Percentiles rank a stretch among this genome's conserved stretches.
These are phyloP conservation scores for Chlamydotis undulata DNA, from an alignment of 2,113 vertebrate species.

Conservation along the genomic window DNA sequence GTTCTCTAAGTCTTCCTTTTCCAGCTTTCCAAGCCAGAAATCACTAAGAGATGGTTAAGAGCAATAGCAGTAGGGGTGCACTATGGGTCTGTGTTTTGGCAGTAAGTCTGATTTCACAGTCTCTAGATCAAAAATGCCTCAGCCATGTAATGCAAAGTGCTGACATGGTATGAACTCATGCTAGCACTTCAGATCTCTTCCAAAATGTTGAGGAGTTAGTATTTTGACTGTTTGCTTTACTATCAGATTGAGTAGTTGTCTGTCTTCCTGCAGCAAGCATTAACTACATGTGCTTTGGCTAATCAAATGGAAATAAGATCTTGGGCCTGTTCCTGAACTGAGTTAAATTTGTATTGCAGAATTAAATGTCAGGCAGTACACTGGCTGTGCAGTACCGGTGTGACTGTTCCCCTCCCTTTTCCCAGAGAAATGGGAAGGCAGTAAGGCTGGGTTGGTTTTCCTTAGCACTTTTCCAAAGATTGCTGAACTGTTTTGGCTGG, in stretches of 20 bases:
- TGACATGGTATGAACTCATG: not conserved
- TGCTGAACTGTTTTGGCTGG: not conserved
- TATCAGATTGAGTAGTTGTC: not conserved
- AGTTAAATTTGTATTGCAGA: not conserved
- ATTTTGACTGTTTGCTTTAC: not conserved
- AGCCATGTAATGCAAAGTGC: not conserved
- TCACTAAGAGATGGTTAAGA: not conserved
- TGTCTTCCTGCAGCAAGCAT: not conserved
- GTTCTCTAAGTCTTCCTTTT: not conserved
- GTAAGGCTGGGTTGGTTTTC: not conserved
- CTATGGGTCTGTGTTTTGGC: conserved; percentile 8
- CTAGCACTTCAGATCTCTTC: not conserved
- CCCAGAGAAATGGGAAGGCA: not conserved
- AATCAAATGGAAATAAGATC: conserved; percentile 4
- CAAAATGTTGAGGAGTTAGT: not conserved
- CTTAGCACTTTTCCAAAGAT: not conserved
- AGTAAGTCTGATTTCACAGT: not conserved
- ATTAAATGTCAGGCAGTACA: not conserved
- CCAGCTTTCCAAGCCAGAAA: not conserved
- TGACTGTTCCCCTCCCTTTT: not conserved
- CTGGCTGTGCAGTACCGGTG: not conserved
- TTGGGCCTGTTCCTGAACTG: not conserved
- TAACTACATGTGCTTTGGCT: not conserved
- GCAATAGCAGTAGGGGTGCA: not conserved
- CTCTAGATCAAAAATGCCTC: conserved; percentile 21